Evolutionary conservation across 2,888 invertebrate species (phyloP).

Genomic region (Callimorpha dominula): DNA sequence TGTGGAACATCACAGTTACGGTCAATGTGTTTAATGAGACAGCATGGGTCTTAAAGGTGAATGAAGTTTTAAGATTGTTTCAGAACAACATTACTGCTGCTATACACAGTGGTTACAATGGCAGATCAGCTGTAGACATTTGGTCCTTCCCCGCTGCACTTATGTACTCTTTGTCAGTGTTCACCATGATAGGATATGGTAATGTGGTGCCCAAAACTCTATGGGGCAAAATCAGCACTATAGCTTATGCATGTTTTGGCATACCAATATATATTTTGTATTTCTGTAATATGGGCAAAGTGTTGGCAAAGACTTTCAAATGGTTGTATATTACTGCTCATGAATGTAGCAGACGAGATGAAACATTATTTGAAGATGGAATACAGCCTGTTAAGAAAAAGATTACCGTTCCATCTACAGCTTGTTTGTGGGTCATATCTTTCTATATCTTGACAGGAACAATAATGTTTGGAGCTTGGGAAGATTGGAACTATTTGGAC

Average conservation of each 20-base stretch:
- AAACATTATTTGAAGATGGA: constrained; percentile 81
- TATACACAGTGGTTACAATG: constrained; percentile 91
- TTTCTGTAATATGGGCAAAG: constrained; percentile 96
- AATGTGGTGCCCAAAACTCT: constrained; percentile 94
- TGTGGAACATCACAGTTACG: constrained; percentile 90
- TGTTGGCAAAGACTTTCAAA: constrained; percentile 93
- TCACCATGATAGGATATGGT: constrained; percentile 97
- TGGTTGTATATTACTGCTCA: constrained; percentile 92
- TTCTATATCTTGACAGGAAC: constrained; percentile 94
- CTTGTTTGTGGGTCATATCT: constrained; percentile 95
- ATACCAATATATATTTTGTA: constrained; percentile 95
- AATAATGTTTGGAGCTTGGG: constrained; percentile 96
- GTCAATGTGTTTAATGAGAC: constrained; percentile 90
- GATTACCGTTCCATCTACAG: constrained; percentile 95
- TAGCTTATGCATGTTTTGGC: constrained; percentile 95
- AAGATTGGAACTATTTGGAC: constrained; percentile 94
- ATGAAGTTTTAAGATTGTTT: constrained; percentile 88
- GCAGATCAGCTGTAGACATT: constrained; percentile 88
- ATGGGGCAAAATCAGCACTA: constrained; percentile 94
- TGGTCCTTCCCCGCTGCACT: constrained; percentile 96
- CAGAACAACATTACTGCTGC: constrained; percentile 89
- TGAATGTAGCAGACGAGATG: constrained; percentile 88
- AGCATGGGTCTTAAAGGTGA: constrained; percentile 87
- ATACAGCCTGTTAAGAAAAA: constrained; percentile 86
- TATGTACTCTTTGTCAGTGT: constrained; percentile 95